These are phyloP conservation scores for Poecilobothrus nobilitatus DNA, from an alignment of 2,888 invertebrate species.

Conservation along the genomic window DNA sequence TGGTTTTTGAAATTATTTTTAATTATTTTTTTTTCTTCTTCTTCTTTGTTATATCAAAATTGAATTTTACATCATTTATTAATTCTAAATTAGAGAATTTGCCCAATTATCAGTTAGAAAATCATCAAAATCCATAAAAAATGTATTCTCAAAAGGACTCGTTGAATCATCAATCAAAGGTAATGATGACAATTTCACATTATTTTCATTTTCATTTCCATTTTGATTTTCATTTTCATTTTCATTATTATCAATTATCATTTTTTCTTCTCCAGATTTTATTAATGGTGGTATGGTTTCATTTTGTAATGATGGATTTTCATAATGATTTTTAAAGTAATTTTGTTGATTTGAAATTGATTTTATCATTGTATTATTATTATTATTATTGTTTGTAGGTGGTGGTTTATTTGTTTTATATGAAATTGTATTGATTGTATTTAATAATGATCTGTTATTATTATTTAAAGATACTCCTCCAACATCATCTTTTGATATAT, in stretches of 20 bases:
- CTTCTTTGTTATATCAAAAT: too few relatives aligned
- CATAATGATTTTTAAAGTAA: background rate
- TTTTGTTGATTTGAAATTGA: background rate
- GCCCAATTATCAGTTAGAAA: background rate
- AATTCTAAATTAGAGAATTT: background rate
- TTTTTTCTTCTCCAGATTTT: conserved; percentile 8
- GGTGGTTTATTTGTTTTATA: background rate
- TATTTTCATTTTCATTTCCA: too few relatives aligned
- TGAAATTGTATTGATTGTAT: background rate
- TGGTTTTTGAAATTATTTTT: too few relatives aligned
- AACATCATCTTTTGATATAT: background rate
- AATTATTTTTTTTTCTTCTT: too few relatives aligned
- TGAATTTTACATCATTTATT: too few relatives aligned
- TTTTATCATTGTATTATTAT: background rate
- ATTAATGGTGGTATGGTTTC: conserved; percentile 10
- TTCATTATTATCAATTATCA: conserved; percentile 14
- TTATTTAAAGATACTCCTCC: too few relatives aligned
- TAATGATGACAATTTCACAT: conserved; percentile 24
- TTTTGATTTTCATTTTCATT: background rate
- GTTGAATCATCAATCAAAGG: conserved; percentile 36
- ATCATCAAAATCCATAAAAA: conserved; percentile 34
- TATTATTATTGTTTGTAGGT: background rate
- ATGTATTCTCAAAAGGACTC: conserved; percentile 33
- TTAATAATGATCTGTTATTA: too few relatives aligned
- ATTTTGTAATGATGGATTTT: conserved; percentile 11